A percentile compares a stretch with the other conserved stretches of the same genome.
phyloP scores from a whole-genome alignment of 2,888 invertebrate genomes.

The Drosophila subsilvestris region DNA sequence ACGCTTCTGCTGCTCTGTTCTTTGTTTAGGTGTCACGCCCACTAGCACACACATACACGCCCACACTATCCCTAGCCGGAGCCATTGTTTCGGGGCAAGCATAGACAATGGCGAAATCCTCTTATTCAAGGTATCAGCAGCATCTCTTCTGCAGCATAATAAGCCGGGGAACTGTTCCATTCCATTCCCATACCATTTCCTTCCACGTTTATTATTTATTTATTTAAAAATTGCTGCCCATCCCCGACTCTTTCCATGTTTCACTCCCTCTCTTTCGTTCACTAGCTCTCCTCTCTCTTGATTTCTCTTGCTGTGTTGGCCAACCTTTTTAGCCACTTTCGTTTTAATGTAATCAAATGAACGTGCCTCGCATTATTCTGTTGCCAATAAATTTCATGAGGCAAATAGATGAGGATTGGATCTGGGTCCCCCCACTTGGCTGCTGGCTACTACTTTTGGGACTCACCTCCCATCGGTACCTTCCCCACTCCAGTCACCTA shows the following conservation, averaged over 20 bases:
- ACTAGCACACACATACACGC: not conserved
- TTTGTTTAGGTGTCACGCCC: slow-evolving; percentile 1
- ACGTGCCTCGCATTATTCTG: slow-evolving; percentile 81
- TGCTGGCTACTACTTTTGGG: slow-evolving; percentile 18
- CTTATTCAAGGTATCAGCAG: slow-evolving; percentile 51
- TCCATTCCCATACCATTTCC: slow-evolving; percentile 9
- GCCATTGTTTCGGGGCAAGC: not conserved
- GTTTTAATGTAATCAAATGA: slow-evolving; percentile 82
- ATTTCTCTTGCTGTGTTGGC: slow-evolving; percentile 28
- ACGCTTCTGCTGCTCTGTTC: not conserved
- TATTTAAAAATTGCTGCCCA: slow-evolving; percentile 69
- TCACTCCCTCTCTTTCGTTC: not conserved
- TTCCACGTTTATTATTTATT: slow-evolving; percentile 72
- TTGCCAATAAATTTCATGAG: slow-evolving; percentile 79
- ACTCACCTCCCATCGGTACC: not conserved
- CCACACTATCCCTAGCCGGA: not conserved
- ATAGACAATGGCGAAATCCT: slow-evolving; percentile 26
- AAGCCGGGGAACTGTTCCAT: slow-evolving; percentile 43
- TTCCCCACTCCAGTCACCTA: not conserved
- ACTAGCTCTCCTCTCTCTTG: not conserved
- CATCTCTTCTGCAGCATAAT: slow-evolving; percentile 71
- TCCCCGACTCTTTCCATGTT: slow-evolving; percentile 1
- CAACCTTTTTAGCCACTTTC: slow-evolving; percentile 80
- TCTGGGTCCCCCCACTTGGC: slow-evolving; percentile 12
- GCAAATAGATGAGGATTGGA: slow-evolving; percentile 68